Base-by-base conservation (phyloP, 2,113 vertebrate species). In the Antigone vipio region DNA sequence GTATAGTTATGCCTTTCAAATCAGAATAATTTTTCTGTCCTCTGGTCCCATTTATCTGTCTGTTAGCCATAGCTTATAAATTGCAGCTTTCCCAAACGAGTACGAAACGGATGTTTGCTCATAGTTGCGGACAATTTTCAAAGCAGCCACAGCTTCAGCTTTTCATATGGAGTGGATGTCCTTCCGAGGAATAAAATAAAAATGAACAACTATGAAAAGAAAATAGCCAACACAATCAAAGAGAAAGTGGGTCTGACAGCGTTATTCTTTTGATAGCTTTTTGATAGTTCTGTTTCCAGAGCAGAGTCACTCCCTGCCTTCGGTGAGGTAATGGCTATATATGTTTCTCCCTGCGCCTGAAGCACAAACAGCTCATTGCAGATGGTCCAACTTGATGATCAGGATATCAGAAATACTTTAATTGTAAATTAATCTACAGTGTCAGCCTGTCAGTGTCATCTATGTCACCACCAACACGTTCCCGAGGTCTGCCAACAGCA, bases 371-470 rank as follows among this genome's bases (percentile, higher is more conserved):
- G 24, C 60, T 75, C 67, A 10, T 32, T 86, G 56, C 60, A 78
- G 86, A 55, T 5, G 8, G 64, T 49, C 75, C 86, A 75, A 29
- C 49, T 64, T 62, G 86, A 64, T 67, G 83, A 66, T 69, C 69
- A 77, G 68, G 49, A 21, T 86, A 85, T 75, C 71, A 88, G 82
- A 84, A 82, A 76, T 62, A 32, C 59, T 95, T 64, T 91, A 93
- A 89, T 71, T 92, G 42, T 75, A 30, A 83, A 86, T 93, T 93
- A 93, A 97, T 97, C 67, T 73, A 24, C 53, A 85, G 30, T 96
- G 92, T 93, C 96, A 92, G 91, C 52, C 81, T 94, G 96, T 96
- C 96, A 97, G 45, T 81, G 80, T 93, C 60, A 42, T 78, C 84
- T 78, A 4, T 88, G 89, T 96, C 91, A 93, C 34, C 78, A 84